These are phyloP conservation scores for Leiothrix lutea DNA, from an alignment of 2,113 vertebrate species.

Conservation along the genomic window DNA sequence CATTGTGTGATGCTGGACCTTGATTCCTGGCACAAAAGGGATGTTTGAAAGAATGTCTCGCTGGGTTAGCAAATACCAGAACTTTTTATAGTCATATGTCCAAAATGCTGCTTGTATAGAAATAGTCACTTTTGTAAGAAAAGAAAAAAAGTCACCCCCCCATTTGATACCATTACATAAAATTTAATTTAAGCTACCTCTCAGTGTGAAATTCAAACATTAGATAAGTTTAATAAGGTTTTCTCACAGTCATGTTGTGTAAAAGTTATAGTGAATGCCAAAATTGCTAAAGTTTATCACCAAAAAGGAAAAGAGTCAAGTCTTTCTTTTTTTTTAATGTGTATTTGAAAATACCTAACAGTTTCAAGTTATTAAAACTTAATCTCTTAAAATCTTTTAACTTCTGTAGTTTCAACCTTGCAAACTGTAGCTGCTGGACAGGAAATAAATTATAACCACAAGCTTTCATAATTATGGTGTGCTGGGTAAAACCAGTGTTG, in stretches of 20 bases:
- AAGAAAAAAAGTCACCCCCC: not conserved
- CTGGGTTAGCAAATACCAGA: slow-evolving; percentile 42
- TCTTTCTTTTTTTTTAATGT: not conserved
- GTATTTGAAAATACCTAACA: slow-evolving; percentile 33
- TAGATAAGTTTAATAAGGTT: slow-evolving; percentile 49
- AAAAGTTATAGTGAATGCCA: slow-evolving; percentile 62
- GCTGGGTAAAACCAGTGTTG: slow-evolving; percentile 31
- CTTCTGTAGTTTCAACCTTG: slow-evolving; percentile 35
- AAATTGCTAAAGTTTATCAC: slow-evolving; percentile 63
- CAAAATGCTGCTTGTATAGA: slow-evolving; percentile 72
- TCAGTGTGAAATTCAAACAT: slow-evolving; percentile 62
- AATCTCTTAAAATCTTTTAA: slow-evolving; percentile 38
- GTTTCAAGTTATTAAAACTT: slow-evolving; percentile 39
- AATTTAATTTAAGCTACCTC: slow-evolving; percentile 80
- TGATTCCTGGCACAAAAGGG: slow-evolving; percentile 2
- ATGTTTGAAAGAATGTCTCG: slow-evolving; percentile 8
- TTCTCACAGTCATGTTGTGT: slow-evolving; percentile 39
- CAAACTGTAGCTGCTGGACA: slow-evolving; percentile 34
- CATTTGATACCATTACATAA: slow-evolving; percentile 32
- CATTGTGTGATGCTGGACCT: not conserved
- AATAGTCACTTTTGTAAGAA: slow-evolving; percentile 70
- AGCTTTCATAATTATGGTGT: slow-evolving; percentile 55
- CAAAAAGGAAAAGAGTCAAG: slow-evolving; percentile 38
- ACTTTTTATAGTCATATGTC: slow-evolving; percentile 51
- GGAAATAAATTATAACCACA: slow-evolving; percentile 57